Evolutionary conservation across 2,113 vertebrate genomes (phyloP), one percentile per base, ranked within the genome.

Genomic region (Odontesthes bonariensis): DNA sequence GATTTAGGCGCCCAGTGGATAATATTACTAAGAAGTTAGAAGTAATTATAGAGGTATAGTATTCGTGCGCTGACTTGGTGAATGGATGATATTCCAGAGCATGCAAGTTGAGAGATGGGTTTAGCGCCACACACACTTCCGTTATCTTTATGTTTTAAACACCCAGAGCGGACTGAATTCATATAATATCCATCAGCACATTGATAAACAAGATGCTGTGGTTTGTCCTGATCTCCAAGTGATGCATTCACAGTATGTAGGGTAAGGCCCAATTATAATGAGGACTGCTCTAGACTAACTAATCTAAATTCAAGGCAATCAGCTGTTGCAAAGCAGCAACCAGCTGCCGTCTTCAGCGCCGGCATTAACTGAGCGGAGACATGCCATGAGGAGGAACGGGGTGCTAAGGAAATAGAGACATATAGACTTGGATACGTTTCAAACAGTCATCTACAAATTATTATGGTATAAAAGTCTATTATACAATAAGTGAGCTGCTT

Each of bases 211-310:
- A 55, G 14, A 6, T 38, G 53, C 44, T 68, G 10, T 19, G 17
- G 46, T 49, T 49, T 17, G 40, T 49, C 23, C 27, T 38, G 5
- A 17, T 19, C 38, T 73, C 61, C 66, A 79, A 44, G 61, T 82
- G 77, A 89, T 88, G 83, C 79, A 47, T 65, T n/a, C 65, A 16
- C 49, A 61, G 67, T 79, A 92, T 86, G 71, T 89, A 86, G 92
- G 92, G 72, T 81, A 92, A 93, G 27, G 78, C 70, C 83, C 72
- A 88, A 84, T 93, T 92, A 91, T 92, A 92, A 70, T 57, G 82
- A 87, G 70, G 80, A 73, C 59, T 38, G 60, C 81, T 60, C 49
- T 74, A 84, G 76, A 72, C 86, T 79, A 63, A 44, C 83, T 88
- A 81, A 91, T 88, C 87, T 86, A 81, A 87, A 90, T 75, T 55